Base-by-base conservation (phyloP, 2,113 vertebrate species). In the Cynoglossus semilaevis region DNA sequence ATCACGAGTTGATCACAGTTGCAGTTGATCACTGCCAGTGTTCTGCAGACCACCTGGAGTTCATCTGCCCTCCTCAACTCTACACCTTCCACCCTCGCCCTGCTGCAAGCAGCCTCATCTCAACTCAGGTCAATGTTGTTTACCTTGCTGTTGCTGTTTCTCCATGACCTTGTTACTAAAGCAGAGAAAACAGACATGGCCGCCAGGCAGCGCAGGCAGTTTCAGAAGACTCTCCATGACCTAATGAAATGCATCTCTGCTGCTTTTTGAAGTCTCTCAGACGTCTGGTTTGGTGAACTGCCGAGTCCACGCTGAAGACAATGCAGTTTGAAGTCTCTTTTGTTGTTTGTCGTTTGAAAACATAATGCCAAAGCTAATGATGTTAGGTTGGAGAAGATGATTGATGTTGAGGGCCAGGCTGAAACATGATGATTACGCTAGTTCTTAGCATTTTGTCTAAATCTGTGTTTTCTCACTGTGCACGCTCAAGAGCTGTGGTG, bases 301-400 rank as follows among this genome's bases (percentile, higher is more conserved):
- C 69, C 17, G 38, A 69, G 51, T 41, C 42, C 41, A 11, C 14
- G 15, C 63, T 68, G 70, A 69, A 60, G 60, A 72, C 70, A 67
- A 66, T 77, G 56, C 42, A 56, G 57, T 70, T 61, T 81, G 65
- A 83, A 73, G 70, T 63, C 56, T 70, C 58, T 63, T 70, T 73
- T 83, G 57, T 84, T 85, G 73, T 83, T 63, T 85, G 81, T 81
- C 84, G 80, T 74, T 67, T 69, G 50, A 79, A 70, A 82, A 76
- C 58, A 65, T 46, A 37, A 70, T 63, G 48, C 65, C 63, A 64
- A 67, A 59, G 51, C 56, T 72, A 81, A 74, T 75, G 71, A 80
- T 40, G 64, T 83, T 61, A 76, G 64, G 62, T 63, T 66, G 47
- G 22, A 29, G 22, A 73, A 67, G 69, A 17, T 76, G 51, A 72